Evolutionary conservation across 1,140 invertebrate species (phyloP).

Genomic region (Coenobita brevimanus): DNA sequence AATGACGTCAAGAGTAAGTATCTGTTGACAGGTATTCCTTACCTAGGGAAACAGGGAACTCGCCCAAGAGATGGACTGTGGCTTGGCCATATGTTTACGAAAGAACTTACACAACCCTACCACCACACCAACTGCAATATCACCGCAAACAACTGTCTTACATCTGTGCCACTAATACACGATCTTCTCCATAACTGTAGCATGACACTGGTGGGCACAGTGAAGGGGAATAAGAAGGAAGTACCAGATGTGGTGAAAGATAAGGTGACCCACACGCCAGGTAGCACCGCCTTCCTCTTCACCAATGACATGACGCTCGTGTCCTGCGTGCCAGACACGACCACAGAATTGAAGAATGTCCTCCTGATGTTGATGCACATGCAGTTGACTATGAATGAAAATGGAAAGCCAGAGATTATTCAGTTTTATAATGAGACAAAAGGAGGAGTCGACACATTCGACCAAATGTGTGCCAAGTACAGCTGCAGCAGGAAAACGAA

Average conservation of each 20-base stretch:
- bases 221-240: too few species aligned
- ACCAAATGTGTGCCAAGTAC: too few species aligned
- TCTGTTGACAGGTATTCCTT: constrained; percentile 58
- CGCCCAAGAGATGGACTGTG: constrained; percentile 21
- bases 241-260: background rate
- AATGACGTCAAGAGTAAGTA: constrained; percentile 50
- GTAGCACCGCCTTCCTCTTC: background rate
- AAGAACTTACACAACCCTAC: constrained; percentile 43
- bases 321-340: background rate
- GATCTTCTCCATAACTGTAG: constrained; percentile 5
- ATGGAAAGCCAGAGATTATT: too few species aligned
- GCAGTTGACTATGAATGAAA: background rate
- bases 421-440: too few species aligned
- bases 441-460: too few species aligned
- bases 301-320: constrained; percentile 3
- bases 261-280: background rate
- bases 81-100: constrained; percentile 48
- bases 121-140: constrained; percentile 15
- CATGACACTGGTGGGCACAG: constrained; percentile 1
- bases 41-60: too few species aligned
- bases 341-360: background rate
- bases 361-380: background rate
- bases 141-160: background rate
- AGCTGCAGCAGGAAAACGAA: background rate
- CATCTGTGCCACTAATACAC: background rate